Conservation (phyloP, 1,140 invertebrate species). For the Dreissena rostriformis region DNA sequence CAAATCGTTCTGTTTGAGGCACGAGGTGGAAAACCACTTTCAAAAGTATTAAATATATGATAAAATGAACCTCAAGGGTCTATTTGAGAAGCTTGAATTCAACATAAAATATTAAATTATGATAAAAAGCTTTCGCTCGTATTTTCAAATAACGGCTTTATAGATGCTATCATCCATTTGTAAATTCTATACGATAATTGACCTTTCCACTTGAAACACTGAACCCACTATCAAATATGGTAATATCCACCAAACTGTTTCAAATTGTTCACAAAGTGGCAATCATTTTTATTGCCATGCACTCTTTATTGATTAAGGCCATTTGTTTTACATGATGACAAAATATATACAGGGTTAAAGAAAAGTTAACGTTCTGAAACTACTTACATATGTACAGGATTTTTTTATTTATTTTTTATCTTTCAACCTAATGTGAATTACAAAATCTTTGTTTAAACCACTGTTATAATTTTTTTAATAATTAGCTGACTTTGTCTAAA, state of each 20-base stretch:
- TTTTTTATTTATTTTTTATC: too few relatives aligned
- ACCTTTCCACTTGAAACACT: slow-evolving; percentile 38
- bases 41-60: slow-evolving; percentile 38
- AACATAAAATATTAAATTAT: slow-evolving; percentile 53
- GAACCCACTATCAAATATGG: slow-evolving; percentile 32
- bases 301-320: too few relatives aligned
- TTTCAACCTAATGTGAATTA: too few relatives aligned
- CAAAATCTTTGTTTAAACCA: too few relatives aligned
- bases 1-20: slow-evolving; percentile 32
- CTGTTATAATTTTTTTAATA: too few relatives aligned
- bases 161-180: slow-evolving; percentile 39
- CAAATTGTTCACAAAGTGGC: slow-evolving; percentile 2
- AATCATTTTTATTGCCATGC: slow-evolving; percentile 13
- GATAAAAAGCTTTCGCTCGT: slow-evolving; percentile 28
- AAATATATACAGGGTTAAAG: too few relatives aligned
- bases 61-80: slow-evolving; percentile 39
- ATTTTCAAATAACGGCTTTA: slow-evolving; percentile 34
- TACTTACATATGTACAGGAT: too few relatives aligned
- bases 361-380: too few relatives aligned
- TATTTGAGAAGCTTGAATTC: slow-evolving; percentile 47
- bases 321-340: too few relatives aligned
- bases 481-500: too few relatives aligned
- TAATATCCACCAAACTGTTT: slow-evolving; percentile 38
- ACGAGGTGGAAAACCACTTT: slow-evolving; percentile 23
- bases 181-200: slow-evolving; percentile 41